A percentile compares a stretch with the other conserved stretches of the same genome.
Evolutionary conservation across 2,888 invertebrate genomes (phyloP).

Genomic region (Nomada fucata): DNA sequence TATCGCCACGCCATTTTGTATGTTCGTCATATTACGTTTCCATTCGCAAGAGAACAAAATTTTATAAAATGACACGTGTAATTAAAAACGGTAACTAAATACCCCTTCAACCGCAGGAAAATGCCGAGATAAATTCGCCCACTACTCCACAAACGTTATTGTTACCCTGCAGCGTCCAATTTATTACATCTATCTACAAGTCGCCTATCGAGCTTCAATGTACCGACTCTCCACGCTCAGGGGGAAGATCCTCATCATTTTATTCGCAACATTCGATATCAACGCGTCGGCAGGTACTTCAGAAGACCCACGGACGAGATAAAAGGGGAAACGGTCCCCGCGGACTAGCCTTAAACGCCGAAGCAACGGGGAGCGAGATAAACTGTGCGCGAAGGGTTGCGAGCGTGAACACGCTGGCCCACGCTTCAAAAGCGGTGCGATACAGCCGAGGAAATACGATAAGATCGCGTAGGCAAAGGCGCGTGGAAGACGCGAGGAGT

Average conservation of each 20-base stretch:
- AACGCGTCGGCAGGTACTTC: not conserved
- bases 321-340: conserved; percentile 29
- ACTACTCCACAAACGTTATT: too few relatives aligned
- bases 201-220: not conserved
- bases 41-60: too few relatives aligned
- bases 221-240: not conserved
- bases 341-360: conserved; percentile 24
- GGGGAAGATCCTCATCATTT: not conserved
- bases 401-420: conserved; percentile 11
- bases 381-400: not conserved
- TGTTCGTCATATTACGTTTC: not conserved
- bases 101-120: too few relatives aligned
- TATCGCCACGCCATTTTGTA: not conserved
- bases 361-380: conserved; percentile 19
- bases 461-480: conserved; percentile 36
- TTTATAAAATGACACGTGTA: too few relatives aligned
- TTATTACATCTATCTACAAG: too few relatives aligned
- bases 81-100: too few relatives aligned
- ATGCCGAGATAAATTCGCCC: too few relatives aligned
- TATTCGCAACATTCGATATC: conserved; percentile 9
- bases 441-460: conserved; percentile 50
- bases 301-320: conserved; percentile 6
- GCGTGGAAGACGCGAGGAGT: conserved; percentile 30
- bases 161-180: too few relatives aligned
- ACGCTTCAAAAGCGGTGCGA: conserved; percentile 10